Conservation (phyloP, 2,888 invertebrate species). For the Schizaphis graminum region DNA sequence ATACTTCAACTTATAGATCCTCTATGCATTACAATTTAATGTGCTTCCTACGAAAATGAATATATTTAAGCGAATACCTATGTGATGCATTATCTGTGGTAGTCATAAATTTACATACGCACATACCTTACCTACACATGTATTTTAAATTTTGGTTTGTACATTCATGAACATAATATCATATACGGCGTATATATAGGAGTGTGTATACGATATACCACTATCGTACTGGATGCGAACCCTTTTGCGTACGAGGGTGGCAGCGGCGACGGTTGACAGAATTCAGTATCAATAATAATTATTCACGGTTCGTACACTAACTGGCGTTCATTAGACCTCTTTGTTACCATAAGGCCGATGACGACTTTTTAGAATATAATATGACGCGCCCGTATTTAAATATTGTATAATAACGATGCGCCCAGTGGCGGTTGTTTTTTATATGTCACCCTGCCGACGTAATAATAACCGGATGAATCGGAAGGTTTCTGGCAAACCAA, state of each 20-base stretch:
- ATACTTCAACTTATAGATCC: not conserved
- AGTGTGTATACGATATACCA: too few species aligned
- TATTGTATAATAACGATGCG: not conserved
- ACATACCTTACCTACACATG: not conserved
- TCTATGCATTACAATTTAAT: not conserved
- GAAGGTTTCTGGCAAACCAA: constrained; percentile 47
- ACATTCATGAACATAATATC: not conserved
- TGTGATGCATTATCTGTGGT: too few species aligned
- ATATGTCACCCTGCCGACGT: not conserved
- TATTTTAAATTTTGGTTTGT: not conserved
- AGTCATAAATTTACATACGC: not conserved
- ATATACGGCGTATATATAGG: not conserved
- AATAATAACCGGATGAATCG: not conserved
- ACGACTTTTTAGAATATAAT: not conserved
- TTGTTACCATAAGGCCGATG: not conserved
- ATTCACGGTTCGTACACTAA: not conserved
- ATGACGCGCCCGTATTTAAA: not conserved
- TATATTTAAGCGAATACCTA: not conserved
- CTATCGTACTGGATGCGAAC: not conserved
- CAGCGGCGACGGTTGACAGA: not conserved
- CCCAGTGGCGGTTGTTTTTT: constrained; percentile 22
- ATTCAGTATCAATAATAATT: not conserved
- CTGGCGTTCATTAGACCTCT: not conserved
- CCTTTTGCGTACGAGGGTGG: not conserved
- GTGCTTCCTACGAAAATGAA: not conserved